phyloP scores from a whole-genome alignment of 2,888 invertebrate genomes.

The Nemotelus nigrinus region DNA sequence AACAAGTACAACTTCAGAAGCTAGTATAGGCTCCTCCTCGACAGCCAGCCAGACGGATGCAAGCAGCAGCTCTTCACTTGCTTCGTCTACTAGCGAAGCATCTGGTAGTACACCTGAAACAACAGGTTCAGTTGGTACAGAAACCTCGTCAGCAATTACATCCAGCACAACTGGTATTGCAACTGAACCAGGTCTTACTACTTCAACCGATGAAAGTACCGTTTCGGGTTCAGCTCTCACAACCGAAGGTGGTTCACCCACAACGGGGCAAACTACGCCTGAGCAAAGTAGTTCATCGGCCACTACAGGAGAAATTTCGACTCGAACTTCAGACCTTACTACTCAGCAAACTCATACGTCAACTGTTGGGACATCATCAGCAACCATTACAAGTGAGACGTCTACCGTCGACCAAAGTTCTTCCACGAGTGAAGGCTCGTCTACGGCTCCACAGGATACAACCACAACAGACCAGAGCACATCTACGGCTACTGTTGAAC shows the following conservation, averaged over 20 bases:
- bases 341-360: too few species aligned
- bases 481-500: not conserved
- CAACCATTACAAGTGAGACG: too few species aligned
- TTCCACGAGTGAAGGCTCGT: not conserved
- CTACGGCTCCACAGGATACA: too few species aligned
- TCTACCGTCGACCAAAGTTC: too few species aligned
- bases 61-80: not conserved
- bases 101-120: not conserved
- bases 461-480: not conserved
- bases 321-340: too few species aligned
- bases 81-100: not conserved
- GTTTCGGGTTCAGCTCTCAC: not conserved
- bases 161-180: not conserved
- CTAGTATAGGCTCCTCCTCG: too few species aligned
- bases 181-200: not conserved
- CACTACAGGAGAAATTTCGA: not conserved
- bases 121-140: not conserved
- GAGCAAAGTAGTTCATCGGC: not conserved
- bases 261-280: not conserved
- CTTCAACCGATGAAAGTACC: not conserved
- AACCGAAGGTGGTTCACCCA: not conserved
- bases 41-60: too few species aligned
- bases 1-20: too few species aligned
- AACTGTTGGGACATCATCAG: too few species aligned
- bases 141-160: not conserved